These are phyloP conservation scores for Hystrix cristata DNA, from an alignment of 2,113 vertebrate genomes.

Conservation along the genomic window DNA sequence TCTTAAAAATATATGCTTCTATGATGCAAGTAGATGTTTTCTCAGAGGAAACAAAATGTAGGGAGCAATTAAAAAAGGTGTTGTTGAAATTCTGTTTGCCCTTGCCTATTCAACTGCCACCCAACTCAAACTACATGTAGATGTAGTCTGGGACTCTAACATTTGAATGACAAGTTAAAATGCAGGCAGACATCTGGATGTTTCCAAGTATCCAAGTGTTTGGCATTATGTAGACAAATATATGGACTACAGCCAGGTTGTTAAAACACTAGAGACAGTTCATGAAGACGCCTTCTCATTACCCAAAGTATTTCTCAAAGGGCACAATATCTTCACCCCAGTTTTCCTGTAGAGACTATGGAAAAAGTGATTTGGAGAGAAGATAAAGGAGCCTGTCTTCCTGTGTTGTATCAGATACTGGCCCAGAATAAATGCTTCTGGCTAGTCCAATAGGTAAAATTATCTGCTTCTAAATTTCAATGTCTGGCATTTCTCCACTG, in stretches of 20 bases:
- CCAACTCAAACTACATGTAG: slow-evolving; percentile 22
- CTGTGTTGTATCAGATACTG: slow-evolving; percentile 78
- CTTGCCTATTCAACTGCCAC: slow-evolving; percentile 36
- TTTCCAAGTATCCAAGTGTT: slow-evolving; percentile 77
- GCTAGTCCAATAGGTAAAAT: slow-evolving; percentile 78
- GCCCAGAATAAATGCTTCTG: slow-evolving; percentile 76
- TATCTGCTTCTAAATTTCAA: slow-evolving; percentile 77
- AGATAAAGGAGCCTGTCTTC: slow-evolving; percentile 77
- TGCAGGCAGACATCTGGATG: slow-evolving; percentile 57
- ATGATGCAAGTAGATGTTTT: slow-evolving; percentile 31
- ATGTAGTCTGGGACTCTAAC: not conserved
- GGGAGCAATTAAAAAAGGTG: slow-evolving; percentile 64
- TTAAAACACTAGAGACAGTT: slow-evolving; percentile 61
- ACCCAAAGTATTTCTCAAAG: slow-evolving; percentile 62
- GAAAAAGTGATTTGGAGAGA: slow-evolving; percentile 75
- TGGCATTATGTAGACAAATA: slow-evolving; percentile 74
- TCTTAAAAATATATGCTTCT: slow-evolving; percentile 35
- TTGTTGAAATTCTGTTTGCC: slow-evolving; percentile 62
- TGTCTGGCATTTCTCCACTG: slow-evolving; percentile 77
- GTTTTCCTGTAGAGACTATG: slow-evolving; percentile 62
- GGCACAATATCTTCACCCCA: slow-evolving; percentile 68
- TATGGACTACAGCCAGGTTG: slow-evolving; percentile 63
- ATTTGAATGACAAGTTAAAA: slow-evolving; percentile 66
- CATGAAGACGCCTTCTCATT: slow-evolving; percentile 72
- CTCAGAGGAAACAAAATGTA: slow-evolving; percentile 35